A percentile compares a stretch with the other conserved stretches of the same genome.
Evolutionary conservation across 2,797 vertebrate genomes (phyloP).

Genomic region (Gorsachius magnificus): DNA sequence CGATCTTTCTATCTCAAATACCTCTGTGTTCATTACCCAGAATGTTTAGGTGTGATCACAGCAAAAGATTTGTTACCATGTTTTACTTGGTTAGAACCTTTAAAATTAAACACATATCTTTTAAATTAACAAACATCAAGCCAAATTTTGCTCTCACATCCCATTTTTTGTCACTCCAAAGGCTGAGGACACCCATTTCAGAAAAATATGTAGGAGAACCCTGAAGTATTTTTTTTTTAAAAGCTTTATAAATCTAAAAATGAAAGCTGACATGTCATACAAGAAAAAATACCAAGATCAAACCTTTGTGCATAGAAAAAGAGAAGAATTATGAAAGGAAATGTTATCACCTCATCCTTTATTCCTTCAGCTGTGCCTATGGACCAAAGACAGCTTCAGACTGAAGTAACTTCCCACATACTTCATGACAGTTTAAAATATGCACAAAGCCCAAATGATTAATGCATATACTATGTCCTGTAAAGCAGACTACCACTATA

Average conservation of each 20-base stretch:
- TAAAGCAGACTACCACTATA: background rate
- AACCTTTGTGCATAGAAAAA: background rate
- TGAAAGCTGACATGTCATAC: background rate
- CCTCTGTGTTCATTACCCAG: background rate
- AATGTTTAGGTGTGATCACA: background rate
- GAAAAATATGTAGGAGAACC: background rate
- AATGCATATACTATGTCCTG: background rate
- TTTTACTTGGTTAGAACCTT: background rate
- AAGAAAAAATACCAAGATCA: background rate
- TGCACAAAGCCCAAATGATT: background rate
- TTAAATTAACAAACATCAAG: background rate
- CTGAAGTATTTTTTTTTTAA: background rate
- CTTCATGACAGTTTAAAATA: background rate
- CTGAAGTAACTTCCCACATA: background rate
- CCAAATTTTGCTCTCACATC: background rate
- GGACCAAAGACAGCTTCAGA: background rate
- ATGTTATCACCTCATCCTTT: background rate
- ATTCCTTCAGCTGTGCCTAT: background rate
- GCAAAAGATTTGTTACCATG: background rate
- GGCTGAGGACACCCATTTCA: background rate
- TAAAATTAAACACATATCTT: background rate
- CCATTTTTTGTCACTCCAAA: background rate
- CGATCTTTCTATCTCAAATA: background rate
- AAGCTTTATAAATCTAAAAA: constrained; percentile 18
- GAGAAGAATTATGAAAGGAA: background rate